A percentile compares a stretch with the other conserved stretches of the same genome.
These are phyloP conservation scores for Acleris holmiana DNA, from an alignment of 2,888 invertebrate species.

Conservation along the genomic window DNA sequence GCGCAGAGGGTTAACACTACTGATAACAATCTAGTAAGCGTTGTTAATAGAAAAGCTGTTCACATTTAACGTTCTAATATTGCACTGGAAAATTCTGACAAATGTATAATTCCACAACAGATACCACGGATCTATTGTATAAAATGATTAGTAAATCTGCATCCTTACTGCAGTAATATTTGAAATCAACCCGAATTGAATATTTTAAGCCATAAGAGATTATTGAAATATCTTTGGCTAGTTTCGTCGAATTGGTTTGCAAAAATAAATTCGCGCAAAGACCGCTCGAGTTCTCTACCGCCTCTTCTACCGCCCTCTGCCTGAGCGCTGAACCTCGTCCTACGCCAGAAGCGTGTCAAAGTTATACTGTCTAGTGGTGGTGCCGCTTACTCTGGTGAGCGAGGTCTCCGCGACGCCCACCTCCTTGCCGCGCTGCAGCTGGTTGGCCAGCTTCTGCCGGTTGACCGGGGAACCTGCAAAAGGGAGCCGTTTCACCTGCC, in stretches of 20 bases:
- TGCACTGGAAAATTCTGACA: conserved; percentile 10
- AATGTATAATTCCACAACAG: neutral
- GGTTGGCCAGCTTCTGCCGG: conserved; percentile 92
- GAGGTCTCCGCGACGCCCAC: conserved; percentile 90
- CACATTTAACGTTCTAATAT: conserved; percentile 4
- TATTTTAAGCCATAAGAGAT: too few species aligned
- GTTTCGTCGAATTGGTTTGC: too few species aligned
- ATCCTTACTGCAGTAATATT: too few species aligned
- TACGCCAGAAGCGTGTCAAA: conserved; percentile 67
- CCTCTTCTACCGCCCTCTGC: neutral
- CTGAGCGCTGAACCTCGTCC: conserved; percentile 38
- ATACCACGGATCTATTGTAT: too few species aligned
- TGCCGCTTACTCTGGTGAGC: conserved; percentile 90
- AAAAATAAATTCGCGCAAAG: too few species aligned
- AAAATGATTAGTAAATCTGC: too few species aligned
- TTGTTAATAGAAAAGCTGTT: conserved; percentile 19
- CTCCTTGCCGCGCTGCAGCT: conserved; percentile 87
- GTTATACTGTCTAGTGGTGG: conserved; percentile 64
- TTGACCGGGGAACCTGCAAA: conserved; percentile 92
- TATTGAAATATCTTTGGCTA: too few species aligned
- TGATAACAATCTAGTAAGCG: conserved; percentile 8
- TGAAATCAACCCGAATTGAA: too few species aligned
- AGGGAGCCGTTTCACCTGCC: conserved; percentile 60
- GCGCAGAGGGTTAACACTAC: conserved; percentile 10
- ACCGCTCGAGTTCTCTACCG: too few species aligned